These are phyloP conservation scores for Mixornis gularis DNA, from an alignment of 2,113 vertebrate species.

Conservation along the genomic window DNA sequence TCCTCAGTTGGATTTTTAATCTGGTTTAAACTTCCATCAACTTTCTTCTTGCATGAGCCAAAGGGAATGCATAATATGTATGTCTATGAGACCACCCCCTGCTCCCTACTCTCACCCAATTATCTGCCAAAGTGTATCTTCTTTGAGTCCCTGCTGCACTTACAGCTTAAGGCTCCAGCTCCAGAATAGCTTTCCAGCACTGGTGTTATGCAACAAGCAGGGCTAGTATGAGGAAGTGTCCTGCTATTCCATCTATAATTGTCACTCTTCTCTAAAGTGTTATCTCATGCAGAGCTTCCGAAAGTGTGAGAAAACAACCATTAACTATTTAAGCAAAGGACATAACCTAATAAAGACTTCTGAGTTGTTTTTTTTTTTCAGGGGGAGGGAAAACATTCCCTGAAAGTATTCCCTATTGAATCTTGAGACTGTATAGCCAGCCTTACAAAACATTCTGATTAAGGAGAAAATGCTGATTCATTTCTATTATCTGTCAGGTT, in stretches of 20 bases:
- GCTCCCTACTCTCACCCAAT: background rate
- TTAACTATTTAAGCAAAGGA: constrained; percentile 44
- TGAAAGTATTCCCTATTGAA: background rate
- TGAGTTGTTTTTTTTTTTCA: background rate
- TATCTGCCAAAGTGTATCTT: background rate
- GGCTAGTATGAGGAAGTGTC: constrained; percentile 13
- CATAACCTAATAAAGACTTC: background rate
- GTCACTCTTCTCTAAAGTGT: background rate
- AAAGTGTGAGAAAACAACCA: constrained; percentile 43
- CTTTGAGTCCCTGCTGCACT: background rate
- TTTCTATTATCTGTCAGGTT: constrained; percentile 1
- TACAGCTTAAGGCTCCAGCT: background rate
- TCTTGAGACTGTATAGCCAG: background rate
- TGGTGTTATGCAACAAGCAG: background rate
- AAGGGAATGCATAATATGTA: background rate
- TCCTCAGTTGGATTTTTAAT: background rate
- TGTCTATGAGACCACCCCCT: background rate
- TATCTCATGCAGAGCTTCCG: constrained; percentile 13
- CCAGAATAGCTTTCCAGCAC: background rate
- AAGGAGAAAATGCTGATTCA: background rate
- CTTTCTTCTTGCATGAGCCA: background rate
- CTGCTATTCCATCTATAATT: constrained; percentile 40
- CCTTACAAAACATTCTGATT: background rate
- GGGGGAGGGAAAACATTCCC: background rate
- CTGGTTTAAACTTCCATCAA: background rate